Conservation (phyloP, 2,888 invertebrate genomes). For the Gymnoscelis rufifasciata region DNA sequence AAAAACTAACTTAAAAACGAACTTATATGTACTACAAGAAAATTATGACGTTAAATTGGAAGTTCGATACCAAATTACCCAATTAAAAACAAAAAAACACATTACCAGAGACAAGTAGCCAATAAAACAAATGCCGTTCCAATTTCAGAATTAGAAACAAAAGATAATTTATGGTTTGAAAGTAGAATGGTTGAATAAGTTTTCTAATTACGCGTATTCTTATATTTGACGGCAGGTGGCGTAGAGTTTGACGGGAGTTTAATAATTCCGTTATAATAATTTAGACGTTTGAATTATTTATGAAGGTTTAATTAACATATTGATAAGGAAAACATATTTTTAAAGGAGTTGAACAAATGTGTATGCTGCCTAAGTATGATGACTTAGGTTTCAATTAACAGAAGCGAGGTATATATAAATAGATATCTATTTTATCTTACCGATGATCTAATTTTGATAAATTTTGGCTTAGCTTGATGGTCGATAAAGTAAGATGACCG, state of each 20-base stretch:
- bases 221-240: constrained; percentile 62
- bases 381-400: too few relatives aligned
- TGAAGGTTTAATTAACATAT: not conserved
- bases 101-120: constrained; percentile 7
- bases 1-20: too few relatives aligned
- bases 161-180: constrained; percentile 11
- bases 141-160: constrained; percentile 25
- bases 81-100: not conserved
- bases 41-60: not conserved
- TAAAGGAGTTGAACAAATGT: too few relatives aligned
- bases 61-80: not conserved
- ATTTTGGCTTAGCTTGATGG: too few relatives aligned
- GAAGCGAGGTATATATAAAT: too few relatives aligned
- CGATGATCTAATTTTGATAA: too few relatives aligned
- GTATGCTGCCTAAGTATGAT: too few relatives aligned
- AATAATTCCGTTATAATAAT: not conserved
- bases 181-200: constrained; percentile 31
- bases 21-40: too few relatives aligned
- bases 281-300: not conserved
- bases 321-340: not conserved
- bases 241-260: constrained; percentile 17
- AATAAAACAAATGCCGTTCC: constrained; percentile 35
- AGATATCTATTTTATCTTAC: too few relatives aligned
- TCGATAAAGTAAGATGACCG: too few relatives aligned
- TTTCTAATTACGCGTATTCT: constrained; percentile 56